These are phyloP conservation scores for Melanogrammus aeglefinus DNA, from an alignment of 2,797 vertebrate genomes.

Conservation along the genomic window DNA sequence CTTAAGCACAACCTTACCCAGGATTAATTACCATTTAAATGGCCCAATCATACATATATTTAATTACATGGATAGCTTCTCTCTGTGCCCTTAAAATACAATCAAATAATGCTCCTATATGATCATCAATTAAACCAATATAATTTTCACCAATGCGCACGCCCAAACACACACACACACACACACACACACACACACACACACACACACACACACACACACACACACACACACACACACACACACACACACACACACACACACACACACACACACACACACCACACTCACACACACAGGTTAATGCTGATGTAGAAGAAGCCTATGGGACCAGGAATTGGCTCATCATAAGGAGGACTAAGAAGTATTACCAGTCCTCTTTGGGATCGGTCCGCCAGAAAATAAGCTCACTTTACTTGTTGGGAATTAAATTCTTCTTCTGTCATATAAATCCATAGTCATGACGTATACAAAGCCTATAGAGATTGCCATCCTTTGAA, in stretches of 20 bases:
- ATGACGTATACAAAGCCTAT: neutral
- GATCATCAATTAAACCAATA: neutral
- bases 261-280: neutral
- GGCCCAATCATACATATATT: neutral
- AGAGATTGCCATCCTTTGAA: neutral
- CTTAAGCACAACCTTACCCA: neutral
- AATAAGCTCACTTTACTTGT: neutral
- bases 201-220: neutral
- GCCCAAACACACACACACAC: neutral
- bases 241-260: neutral
- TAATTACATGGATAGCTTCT: neutral
- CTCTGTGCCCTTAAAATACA: neutral
- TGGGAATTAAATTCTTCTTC: neutral
- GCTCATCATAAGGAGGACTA: neutral
- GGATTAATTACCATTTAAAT: constrained; percentile 1
- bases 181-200: neutral
- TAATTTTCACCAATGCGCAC: neutral
- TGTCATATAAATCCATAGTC: neutral
- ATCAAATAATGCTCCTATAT: neutral
- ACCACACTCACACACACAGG: neutral
- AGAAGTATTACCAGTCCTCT: neutral
- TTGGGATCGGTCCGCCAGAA: neutral
- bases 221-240: neutral
- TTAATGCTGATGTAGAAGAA: neutral
- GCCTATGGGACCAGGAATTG: neutral